These are phyloP conservation scores for Pocillopora verrucosa DNA, from an alignment of 64 coral and sea anemone species.

Conservation along the genomic window DNA sequence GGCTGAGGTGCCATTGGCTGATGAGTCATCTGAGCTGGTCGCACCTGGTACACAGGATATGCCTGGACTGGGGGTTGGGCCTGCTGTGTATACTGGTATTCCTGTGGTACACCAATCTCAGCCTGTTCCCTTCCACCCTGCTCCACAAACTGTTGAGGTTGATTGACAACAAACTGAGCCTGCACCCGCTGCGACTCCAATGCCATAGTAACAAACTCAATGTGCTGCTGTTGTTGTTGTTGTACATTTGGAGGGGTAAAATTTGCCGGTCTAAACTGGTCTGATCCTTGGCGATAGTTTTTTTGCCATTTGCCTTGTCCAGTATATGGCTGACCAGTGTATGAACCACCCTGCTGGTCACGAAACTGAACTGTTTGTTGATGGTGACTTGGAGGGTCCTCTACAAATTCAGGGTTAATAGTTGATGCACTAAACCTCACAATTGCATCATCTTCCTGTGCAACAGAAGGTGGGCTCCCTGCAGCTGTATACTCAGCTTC, in stretches of 20 bases:
- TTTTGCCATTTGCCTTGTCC: conserved; percentile 26
- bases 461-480: conserved; percentile 3
- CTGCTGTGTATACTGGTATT: conserved; percentile 58
- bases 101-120: conserved; percentile 40
- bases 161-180: conserved; percentile 43
- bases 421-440: conserved; percentile 9
- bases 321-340: background rate
- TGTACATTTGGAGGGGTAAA: conserved; percentile 50
- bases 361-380: conserved; percentile 1
- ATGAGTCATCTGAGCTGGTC: conserved; percentile 23
- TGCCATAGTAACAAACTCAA: conserved; percentile 37
- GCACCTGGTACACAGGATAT: conserved; percentile 64
- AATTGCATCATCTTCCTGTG: conserved; percentile 34
- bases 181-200: conserved; percentile 46
- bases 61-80: conserved; percentile 43
- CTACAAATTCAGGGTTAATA: conserved; percentile 10
- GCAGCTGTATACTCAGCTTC: background rate
- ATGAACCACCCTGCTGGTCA: conserved; percentile 2
- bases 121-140: conserved; percentile 25
- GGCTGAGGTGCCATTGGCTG: conserved; percentile 35
- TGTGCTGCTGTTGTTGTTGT: conserved; percentile 83
- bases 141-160: conserved; percentile 32
- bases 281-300: conserved; percentile 32
- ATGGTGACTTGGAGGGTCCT: background rate
- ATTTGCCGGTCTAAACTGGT: background rate